Evolutionary conservation across 2,888 invertebrate genomes (phyloP).

Genomic region (Rhimphoctona megacephalus): DNA sequence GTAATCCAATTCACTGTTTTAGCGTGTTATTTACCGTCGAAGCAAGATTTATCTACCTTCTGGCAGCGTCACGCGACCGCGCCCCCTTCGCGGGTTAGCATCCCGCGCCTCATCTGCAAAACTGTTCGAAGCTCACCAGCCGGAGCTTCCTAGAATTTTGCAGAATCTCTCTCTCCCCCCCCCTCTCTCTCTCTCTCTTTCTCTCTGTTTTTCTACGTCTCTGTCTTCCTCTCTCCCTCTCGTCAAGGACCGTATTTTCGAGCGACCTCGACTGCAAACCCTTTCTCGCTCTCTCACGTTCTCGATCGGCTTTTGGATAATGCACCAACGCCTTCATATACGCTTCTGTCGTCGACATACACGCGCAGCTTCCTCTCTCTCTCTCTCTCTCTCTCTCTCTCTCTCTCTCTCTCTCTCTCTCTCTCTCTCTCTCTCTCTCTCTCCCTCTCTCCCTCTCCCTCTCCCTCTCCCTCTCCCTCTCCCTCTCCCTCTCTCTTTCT

Average conservation of each 20-base stretch:
- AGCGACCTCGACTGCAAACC: slow-evolving; percentile 47
- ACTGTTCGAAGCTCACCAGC: slow-evolving; percentile 49
- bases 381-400: background rate
- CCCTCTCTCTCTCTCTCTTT: slow-evolving; percentile 12
- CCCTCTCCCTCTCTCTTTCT: background rate
- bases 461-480: background rate
- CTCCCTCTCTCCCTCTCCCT: no score
- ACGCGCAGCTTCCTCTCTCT: slow-evolving; percentile 6
- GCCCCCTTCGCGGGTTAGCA: slow-evolving; percentile 62
- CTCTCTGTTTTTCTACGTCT: slow-evolving; percentile 4
- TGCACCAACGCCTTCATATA: slow-evolving; percentile 45
- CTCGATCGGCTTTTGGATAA: slow-evolving; percentile 49
- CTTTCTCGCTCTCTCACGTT: slow-evolving; percentile 23
- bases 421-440: background rate
- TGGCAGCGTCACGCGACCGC: slow-evolving; percentile 71
- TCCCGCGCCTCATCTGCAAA: slow-evolving; percentile 47
- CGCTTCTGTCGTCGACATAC: slow-evolving; percentile 39
- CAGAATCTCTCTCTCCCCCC: slow-evolving; percentile 48
- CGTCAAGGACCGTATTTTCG: slow-evolving; percentile 60
- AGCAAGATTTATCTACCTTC: slow-evolving; percentile 72
- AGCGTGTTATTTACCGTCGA: slow-evolving; percentile 74
- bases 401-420: background rate
- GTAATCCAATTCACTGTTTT: slow-evolving; percentile 71
- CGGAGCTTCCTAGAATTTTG: slow-evolving; percentile 35
- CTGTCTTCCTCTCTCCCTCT: slow-evolving; percentile 48